Evolutionary conservation across 2,888 invertebrate species (phyloP).

Genomic region (Melanophora roralis): DNA sequence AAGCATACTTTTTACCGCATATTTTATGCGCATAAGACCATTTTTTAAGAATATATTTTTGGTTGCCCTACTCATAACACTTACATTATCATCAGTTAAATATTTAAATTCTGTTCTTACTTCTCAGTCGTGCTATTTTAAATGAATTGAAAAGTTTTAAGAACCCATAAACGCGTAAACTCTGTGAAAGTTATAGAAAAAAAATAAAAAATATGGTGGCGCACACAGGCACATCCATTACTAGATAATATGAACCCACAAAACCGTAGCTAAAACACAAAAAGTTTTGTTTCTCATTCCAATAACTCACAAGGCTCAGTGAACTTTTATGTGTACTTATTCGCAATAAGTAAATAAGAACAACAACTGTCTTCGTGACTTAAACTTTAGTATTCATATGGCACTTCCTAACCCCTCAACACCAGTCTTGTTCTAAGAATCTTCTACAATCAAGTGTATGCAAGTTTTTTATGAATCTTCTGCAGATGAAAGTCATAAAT

Average conservation of each 20-base stretch:
- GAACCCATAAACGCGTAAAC: conserved; percentile 48
- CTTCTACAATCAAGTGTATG: not conserved
- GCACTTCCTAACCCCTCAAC: not conserved
- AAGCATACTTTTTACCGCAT: too few species aligned
- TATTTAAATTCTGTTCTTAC: conserved; percentile 30
- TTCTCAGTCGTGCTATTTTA: conserved; percentile 22
- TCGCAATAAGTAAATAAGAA: conserved; percentile 32
- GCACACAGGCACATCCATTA: not conserved
- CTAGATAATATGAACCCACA: conserved; percentile 9
- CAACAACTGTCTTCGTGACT: conserved; percentile 42
- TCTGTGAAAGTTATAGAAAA: conserved; percentile 24
- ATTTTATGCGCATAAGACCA: too few species aligned
- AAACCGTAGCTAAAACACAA: conserved; percentile 5
- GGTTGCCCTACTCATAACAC: not conserved
- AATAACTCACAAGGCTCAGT: conserved; percentile 47
- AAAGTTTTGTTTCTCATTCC: not conserved
- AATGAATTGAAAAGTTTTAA: conserved; percentile 38
- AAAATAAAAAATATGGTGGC: conserved; percentile 13
- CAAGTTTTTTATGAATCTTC: conserved; percentile 16
- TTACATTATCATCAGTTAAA: not conserved
- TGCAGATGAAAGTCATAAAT: conserved; percentile 35
- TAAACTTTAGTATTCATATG: conserved; percentile 48
- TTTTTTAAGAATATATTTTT: too few species aligned
- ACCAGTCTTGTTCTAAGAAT: not conserved
- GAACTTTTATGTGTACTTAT: conserved; percentile 41